A percentile compares a stretch with the other conserved stretches of the same genome.
Conservation (phyloP, 92 coral and sea anemone genomes). For the Siderastrea siderea region DNA sequence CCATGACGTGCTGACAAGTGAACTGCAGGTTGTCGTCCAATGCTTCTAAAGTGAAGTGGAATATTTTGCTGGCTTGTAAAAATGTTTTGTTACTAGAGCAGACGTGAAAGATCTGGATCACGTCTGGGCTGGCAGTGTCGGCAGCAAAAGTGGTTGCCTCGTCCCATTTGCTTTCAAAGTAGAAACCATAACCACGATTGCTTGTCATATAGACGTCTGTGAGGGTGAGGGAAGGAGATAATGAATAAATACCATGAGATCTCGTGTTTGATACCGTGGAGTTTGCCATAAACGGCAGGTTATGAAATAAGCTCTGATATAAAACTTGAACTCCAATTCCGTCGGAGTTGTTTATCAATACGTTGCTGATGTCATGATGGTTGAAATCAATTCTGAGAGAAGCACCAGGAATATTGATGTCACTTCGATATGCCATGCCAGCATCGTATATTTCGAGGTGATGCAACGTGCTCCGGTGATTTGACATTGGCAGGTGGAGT, state of each 20-base stretch:
- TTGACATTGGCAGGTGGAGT: constrained; percentile 54
- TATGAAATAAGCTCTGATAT: constrained; percentile 34
- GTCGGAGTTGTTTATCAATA: constrained; percentile 42
- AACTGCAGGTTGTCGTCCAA: not conserved
- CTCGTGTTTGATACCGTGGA: constrained; percentile 47
- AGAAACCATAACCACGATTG: constrained; percentile 45
- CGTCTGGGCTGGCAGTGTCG: constrained; percentile 46
- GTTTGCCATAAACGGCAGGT: constrained; percentile 39
- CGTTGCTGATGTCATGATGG: constrained; percentile 49
- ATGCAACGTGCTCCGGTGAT: constrained; percentile 35
- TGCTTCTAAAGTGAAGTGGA: constrained; percentile 12
- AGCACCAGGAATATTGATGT: constrained; percentile 56
- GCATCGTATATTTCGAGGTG: constrained; percentile 63
- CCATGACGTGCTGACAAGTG: constrained; percentile 52
- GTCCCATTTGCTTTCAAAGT: constrained; percentile 41
- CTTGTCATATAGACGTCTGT: constrained; percentile 30
- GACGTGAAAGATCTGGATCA: not conserved
- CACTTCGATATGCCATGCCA: constrained; percentile 67
- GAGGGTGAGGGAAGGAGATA: constrained; percentile 50
- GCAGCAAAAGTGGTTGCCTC: constrained; percentile 17
- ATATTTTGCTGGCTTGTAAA: constrained; percentile 22
- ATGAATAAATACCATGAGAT: constrained; percentile 35
- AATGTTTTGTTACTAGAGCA: constrained; percentile 48
- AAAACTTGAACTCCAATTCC: constrained; percentile 56
- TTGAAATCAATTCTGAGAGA: constrained; percentile 60